These are phyloP conservation scores for Ischnura elegans DNA, from an alignment of 2,888 invertebrate genomes.

Conservation along the genomic window DNA sequence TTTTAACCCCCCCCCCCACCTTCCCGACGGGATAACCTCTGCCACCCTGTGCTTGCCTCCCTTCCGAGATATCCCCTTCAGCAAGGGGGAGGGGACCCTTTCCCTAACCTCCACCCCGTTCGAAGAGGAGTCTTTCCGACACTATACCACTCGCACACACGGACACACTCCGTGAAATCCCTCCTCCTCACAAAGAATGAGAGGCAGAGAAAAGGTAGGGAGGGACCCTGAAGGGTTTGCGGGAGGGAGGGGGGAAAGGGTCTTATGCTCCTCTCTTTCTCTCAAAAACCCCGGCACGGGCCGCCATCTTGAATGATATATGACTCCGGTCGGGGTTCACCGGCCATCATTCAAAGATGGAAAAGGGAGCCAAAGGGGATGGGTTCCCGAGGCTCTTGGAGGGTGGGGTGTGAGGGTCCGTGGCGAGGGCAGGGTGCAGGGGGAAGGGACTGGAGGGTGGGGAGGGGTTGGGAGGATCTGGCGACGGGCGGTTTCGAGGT, in stretches of 20 bases:
- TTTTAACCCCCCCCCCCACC: slow-evolving; percentile 1
- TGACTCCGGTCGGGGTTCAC: slow-evolving; percentile 81
- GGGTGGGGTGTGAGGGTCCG: background rate
- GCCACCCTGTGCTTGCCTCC: background rate
- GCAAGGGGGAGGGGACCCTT: background rate
- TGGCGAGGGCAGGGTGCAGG: background rate
- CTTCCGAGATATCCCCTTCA: background rate
- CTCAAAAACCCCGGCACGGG: slow-evolving; percentile 68
- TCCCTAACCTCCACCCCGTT: background rate
- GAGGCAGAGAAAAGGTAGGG: background rate
- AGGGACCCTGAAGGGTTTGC: background rate
- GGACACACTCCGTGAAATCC: slow-evolving; percentile 29
- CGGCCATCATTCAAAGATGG: slow-evolving; percentile 80
- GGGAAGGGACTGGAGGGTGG: background rate
- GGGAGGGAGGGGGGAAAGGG: background rate
- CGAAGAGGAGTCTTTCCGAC: background rate
- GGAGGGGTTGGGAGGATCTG: background rate
- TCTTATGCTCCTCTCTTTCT: slow-evolving; percentile 10
- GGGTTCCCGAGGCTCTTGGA: background rate
- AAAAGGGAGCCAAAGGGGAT: slow-evolving; percentile 50
- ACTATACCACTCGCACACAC: background rate
- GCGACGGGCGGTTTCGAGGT: background rate
- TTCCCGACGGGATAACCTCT: background rate
- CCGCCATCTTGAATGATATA: slow-evolving; percentile 81
- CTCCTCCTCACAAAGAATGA: slow-evolving; percentile 60